Base-by-base conservation (phyloP, 1,140 invertebrate genomes). In the Druon quercuslanigerum region DNA sequence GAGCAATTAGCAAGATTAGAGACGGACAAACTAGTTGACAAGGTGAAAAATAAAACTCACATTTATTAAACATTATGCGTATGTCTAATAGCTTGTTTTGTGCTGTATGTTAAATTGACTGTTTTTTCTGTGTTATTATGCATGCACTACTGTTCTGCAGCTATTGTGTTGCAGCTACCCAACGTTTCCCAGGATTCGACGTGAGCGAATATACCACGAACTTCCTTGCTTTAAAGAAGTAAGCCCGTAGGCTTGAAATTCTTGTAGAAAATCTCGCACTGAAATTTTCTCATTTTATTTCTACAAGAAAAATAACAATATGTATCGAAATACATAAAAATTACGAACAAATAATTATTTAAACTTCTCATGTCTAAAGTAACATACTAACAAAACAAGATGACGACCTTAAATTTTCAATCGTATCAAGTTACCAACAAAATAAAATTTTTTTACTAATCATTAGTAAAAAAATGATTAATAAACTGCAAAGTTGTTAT, bases 1-100 rank as follows among this genome's bases (percentile, higher is more conserved):
- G 96, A 97, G 87, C 95, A 96, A 84, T 89, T 97, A 17, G 92
- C 95, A 7, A 92, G 95, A 82, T 91, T 96, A 17, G 96, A 97
- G 88, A 95, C 94, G 84, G 95, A 96, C 87, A 95, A 95, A 88
- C 92, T 96, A 66, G 94, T 95, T 19, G 95, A 96, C 87, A 96
- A 96, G 93, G 95, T 96, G 91, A 92, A 88, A 13, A 72, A 75
- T 83, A 79, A 83, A 50, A 71, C 40, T 33, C 16, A 71, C 19
- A 16, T 2, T 17, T 14, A 66, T 66, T 60, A 40, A 8, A n/a
- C 20, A 73, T 66, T 7, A 56, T 73, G 19, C 2, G 40, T 60
- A 40, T 20, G 11, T 51, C 0, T 20, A 3, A 20, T 14, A 50
- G 33, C n/a, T 54, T 54, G 25, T 74, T 57, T 54, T 56, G 46